Percentiles rank a stretch among this genome's conserved stretches.
phyloP scores from a whole-genome alignment of 2,797 vertebrate species.

The Buphagus erythrorhynchus region DNA sequence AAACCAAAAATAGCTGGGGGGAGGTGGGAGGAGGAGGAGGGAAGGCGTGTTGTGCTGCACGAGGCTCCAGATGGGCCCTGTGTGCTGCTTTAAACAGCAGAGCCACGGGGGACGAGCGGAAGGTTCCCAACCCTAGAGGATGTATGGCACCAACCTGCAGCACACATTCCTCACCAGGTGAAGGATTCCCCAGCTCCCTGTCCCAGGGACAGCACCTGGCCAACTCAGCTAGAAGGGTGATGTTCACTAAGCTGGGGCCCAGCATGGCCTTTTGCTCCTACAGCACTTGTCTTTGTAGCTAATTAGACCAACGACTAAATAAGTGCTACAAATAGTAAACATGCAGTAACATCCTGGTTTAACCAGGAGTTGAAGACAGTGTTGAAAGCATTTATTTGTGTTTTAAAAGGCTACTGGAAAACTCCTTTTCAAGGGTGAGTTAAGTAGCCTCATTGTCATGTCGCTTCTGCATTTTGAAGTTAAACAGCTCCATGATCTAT shows the following conservation, averaged over 20 bases:
- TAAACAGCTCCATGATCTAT: conserved; percentile 69
- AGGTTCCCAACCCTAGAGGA: background rate
- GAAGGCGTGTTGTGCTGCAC: background rate
- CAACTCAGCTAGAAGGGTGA: fast-evolving
- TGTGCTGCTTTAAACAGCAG: background rate
- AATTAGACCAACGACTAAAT: background rate
- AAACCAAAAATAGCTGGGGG: background rate
- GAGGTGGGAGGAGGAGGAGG: background rate
- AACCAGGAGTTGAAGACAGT: background rate
- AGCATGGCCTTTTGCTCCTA: background rate
- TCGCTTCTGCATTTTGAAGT: conserved; percentile 62
- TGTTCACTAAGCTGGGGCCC: background rate
- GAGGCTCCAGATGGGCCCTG: background rate
- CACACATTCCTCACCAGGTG: fast-evolving
- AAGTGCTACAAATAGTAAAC: background rate
- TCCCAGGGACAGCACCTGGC: background rate
- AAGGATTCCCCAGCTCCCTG: background rate
- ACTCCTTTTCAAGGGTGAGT: conserved; percentile 45
- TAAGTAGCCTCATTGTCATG: conserved; percentile 38
- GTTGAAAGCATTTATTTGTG: background rate
- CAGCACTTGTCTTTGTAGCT: background rate
- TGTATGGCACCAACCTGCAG: background rate
- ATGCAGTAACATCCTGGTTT: background rate
- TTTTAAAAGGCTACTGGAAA: background rate
- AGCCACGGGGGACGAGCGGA: fast-evolving